Evolutionary conservation across 2,113 vertebrate genomes (phyloP), one percentile per base, ranked within the genome.

Genomic region (Mustela nigripes): DNA sequence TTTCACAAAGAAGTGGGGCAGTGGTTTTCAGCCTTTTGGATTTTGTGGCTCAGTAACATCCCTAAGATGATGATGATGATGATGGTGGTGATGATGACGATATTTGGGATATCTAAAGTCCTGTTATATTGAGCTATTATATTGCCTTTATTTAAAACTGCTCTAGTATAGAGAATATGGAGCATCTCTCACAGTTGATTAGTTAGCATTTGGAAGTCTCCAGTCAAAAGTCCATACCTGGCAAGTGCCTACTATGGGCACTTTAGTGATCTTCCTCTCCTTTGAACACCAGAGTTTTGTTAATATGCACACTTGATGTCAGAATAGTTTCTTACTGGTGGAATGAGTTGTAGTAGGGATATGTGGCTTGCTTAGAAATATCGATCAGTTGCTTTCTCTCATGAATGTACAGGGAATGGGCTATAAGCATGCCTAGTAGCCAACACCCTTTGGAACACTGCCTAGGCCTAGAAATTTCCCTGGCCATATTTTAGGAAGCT

Each of bases 211-310:
- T 81, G 84, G 91, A 69, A 91, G 31, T 96, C 45, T 88, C 69
- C 81, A 65, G 81, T 96, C 71, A 96, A 78, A 96, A 93, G 50
- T 48, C 22, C 24, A 18, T 81, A 67, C 10, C 45, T 65, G 60
- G 60, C 12, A 93, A 95, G 79, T 79, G 89, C 50, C 58, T 42
- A 4, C 48, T 88, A 28, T 11, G 39, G 5, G 31, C 60, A 36
- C 45, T 86, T 91, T 22, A 73, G 31, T 79, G 67, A 91, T 62
- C 65, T 86, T 94, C 88, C 89, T 78, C 45, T 60, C 60, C 63
- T 78, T 7, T 88, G 89, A 85, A 86, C 39, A 31, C 16, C 36
- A 76, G 67, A 71, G 42, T 94, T 83, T 90, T 86, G 36, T 83
- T 87, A 53, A 24, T 62, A 31, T 14, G 45, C 3, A 7, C 79